Base-by-base conservation (phyloP, 2,113 vertebrate genomes). In the Misgurnus mizolepis region DNA sequence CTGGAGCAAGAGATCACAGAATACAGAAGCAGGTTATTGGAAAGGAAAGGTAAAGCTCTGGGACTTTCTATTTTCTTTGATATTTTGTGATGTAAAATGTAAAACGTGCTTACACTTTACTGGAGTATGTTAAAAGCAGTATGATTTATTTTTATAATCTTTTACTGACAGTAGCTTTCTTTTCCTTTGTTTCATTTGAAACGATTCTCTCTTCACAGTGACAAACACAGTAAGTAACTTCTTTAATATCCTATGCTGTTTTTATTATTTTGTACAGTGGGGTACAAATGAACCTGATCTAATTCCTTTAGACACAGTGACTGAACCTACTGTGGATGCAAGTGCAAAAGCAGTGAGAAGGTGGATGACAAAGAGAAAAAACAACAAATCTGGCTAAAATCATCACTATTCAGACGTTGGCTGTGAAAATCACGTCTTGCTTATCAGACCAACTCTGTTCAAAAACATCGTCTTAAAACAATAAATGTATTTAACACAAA, bases 1-100 rank as follows among this genome's bases (percentile, higher is more conserved):
- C 91, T 98, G 91, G 95, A 96, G 90, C 80, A 91, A 91, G 96
- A 98, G 88, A 98, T 98, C 0, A 89, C 91, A 22, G 95, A 95
- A 4, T 98, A 88, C 89, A 98, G 41, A 94, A 97, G 1, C 27
- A 34, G 27, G 27, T 34, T 34, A 2, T 34, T 70, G 94, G 91
- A 67, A 94, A 94, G 83, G 89, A 85, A 5, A 94, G 85, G 93
- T 94, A 66, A 88, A 80, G 67, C 40, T 27, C 6, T 4, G 45
- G 45, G 27, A 17, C 43, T 53, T 11, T 1, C 2, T 40, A n/a
- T 0, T 4, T 60, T 15, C 15, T 12, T 61, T 55, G n/a, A 2
- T 53, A 11, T 40, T 27, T 53, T 53, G 49, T 77, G 61, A 39
- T 50, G 18, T 55, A 17, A 4, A 34, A 34, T 34, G 27, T 34